These are phyloP conservation scores for Papilio polyxenes DNA, from an alignment of 1,140 invertebrate species.

Conservation along the genomic window DNA sequence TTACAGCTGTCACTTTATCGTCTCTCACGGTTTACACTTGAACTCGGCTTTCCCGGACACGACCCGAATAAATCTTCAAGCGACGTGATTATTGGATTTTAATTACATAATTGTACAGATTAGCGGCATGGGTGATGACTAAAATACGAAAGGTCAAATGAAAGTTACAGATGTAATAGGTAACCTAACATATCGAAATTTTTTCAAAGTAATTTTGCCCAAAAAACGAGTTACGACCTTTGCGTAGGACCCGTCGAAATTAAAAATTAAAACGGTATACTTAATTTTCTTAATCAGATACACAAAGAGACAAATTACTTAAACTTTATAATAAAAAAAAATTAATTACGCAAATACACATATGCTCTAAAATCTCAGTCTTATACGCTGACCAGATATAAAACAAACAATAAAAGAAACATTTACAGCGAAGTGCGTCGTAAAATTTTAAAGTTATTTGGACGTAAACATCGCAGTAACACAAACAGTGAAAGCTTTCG, in stretches of 20 bases:
- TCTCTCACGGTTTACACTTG: slow-evolving; percentile 32
- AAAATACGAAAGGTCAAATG: slow-evolving; percentile 40
- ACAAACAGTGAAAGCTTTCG: slow-evolving; percentile 34
- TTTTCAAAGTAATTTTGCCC: background rate
- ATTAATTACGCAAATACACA: background rate
- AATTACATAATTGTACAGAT: slow-evolving; percentile 38
- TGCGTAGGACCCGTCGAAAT: too few relatives aligned
- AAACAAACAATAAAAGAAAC: slow-evolving; percentile 34
- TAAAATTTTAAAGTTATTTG: slow-evolving; percentile 39
- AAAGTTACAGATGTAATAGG: slow-evolving; percentile 43
- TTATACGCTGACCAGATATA: slow-evolving; percentile 37
- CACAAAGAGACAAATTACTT: background rate
- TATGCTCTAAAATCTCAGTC: slow-evolving; percentile 10
- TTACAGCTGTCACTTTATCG: slow-evolving; percentile 3
- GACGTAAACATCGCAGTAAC: slow-evolving; percentile 32
- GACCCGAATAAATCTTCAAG: slow-evolving; percentile 32
- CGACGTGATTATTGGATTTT: slow-evolving; percentile 36
- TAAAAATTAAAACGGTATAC: too few relatives aligned
- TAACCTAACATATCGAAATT: background rate
- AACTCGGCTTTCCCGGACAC: slow-evolving; percentile 34
- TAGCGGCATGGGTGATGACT: slow-evolving; percentile 22
- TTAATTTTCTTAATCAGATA: background rate
- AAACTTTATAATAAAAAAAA: slow-evolving; percentile 1
- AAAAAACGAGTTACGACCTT: too few relatives aligned
- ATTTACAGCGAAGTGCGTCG: slow-evolving; percentile 36